These are phyloP conservation scores for Azemiops feae DNA, from an alignment of 2,113 vertebrate species.

Conservation along the genomic window DNA sequence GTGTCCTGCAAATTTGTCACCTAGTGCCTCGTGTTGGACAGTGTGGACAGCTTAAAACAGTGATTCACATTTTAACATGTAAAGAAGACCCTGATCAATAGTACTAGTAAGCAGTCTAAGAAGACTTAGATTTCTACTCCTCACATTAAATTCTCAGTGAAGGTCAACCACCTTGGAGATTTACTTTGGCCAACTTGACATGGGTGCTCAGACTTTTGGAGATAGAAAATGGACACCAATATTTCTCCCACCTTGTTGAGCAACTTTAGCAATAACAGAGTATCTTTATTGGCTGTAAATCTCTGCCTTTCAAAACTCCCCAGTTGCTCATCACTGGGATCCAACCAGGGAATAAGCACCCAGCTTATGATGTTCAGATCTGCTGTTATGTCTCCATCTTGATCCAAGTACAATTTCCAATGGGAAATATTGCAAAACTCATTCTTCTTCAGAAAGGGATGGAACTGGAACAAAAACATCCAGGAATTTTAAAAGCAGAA, in stretches of 20 bases:
- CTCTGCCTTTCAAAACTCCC: neutral
- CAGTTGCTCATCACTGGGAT: neutral
- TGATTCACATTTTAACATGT: too few relatives aligned
- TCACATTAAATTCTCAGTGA: too few relatives aligned
- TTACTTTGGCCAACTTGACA: too few relatives aligned
- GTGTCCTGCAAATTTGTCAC: too few relatives aligned
- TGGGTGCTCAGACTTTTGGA: neutral
- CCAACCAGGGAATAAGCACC: fast-evolving
- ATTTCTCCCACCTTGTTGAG: neutral
- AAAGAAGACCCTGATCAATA: too few relatives aligned
- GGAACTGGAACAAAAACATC: neutral
- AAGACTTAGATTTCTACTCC: too few relatives aligned
- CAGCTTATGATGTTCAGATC: neutral
- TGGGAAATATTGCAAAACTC: neutral
- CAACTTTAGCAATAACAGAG: neutral
- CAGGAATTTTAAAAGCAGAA: neutral
- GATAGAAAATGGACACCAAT: neutral
- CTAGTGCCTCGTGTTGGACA: too few relatives aligned
- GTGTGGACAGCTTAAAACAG: too few relatives aligned
- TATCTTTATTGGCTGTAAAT: neutral
- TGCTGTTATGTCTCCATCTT: neutral
- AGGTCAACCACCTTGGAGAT: too few relatives aligned
- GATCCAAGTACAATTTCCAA: neutral
- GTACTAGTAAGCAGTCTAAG: too few relatives aligned
- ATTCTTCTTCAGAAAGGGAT: neutral